Percentiles rank a stretch among this genome's conserved stretches.
Evolutionary conservation across 2,888 invertebrate genomes (phyloP).

Genomic region (Philopedon plagiatum): DNA sequence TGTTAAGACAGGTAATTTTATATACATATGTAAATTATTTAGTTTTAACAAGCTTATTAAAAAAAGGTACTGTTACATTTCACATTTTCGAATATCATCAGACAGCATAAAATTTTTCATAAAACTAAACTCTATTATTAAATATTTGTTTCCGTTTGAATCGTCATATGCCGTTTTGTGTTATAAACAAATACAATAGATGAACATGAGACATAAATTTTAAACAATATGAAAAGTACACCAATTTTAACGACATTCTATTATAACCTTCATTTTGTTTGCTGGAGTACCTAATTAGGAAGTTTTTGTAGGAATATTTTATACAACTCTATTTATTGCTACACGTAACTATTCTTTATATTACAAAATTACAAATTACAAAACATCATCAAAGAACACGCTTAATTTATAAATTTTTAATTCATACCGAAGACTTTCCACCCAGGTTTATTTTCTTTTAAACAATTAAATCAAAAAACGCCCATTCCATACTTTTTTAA

Average conservation of each 20-base stretch:
- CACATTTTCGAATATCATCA: neutral
- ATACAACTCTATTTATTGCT: too few relatives aligned
- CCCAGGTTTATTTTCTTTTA: too few relatives aligned
- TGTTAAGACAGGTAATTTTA: neutral
- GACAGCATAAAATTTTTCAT: neutral
- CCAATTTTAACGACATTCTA: conserved; percentile 6
- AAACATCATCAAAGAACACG: too few relatives aligned
- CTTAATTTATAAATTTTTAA: too few relatives aligned
- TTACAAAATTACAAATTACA: too few relatives aligned
- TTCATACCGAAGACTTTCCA: too few relatives aligned
- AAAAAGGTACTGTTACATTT: neutral
- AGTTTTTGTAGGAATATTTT: neutral
- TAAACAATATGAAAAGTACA: conserved; percentile 15
- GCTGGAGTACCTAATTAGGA: neutral
- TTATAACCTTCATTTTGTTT: conserved; percentile 12
- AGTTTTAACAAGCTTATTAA: neutral
- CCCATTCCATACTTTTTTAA: too few relatives aligned
- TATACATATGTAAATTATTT: too few relatives aligned
- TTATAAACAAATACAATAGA: conserved; percentile 23
- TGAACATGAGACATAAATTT: neutral
- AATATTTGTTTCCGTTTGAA: conserved; percentile 10
- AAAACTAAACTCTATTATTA: neutral
- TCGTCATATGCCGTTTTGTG: conserved; percentile 4
- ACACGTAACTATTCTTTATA: too few relatives aligned
- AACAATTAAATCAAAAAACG: too few relatives aligned